These are phyloP conservation scores for Narcine bancroftii DNA, from an alignment of 2,113 vertebrate species.

Conservation along the genomic window DNA sequence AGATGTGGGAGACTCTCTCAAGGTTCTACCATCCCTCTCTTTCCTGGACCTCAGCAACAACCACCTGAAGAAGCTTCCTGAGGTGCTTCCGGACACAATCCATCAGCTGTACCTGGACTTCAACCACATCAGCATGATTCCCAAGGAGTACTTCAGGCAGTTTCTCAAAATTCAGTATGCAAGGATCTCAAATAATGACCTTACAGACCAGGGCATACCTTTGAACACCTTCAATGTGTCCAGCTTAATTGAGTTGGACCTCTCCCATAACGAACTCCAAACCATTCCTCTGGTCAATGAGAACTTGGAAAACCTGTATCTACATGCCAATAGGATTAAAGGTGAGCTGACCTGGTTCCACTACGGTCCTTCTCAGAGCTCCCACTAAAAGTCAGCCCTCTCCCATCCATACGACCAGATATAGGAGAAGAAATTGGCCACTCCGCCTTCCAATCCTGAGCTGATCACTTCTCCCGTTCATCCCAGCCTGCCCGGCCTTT, in stretches of 20 bases:
- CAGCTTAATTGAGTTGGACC: conserved; percentile 84
- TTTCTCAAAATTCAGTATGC: conserved; percentile 77
- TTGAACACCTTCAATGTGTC: conserved; percentile 81
- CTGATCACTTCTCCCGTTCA: no score
- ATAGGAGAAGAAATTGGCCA: no score
- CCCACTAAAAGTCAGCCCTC: not conserved
- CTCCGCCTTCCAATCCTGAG: no score
- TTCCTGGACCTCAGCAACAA: conserved; percentile 81
- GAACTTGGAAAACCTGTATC: conserved; percentile 84
- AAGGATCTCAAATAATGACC: conserved; percentile 77
- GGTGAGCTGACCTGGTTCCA: conserved; percentile 58
- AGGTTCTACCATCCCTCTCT: conserved; percentile 68
- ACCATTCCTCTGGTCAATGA: conserved; percentile 79
- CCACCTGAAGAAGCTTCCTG: conserved; percentile 74
- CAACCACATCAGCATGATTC: conserved; percentile 75
- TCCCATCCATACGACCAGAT: no score
- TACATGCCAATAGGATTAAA: conserved; percentile 88
- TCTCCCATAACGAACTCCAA: conserved; percentile 89
- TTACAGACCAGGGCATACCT: conserved; percentile 78
- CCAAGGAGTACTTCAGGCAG: conserved; percentile 66
- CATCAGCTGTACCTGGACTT: conserved; percentile 89
- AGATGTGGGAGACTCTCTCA: conserved; percentile 69
- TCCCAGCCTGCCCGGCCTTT: no score
- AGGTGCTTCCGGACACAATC: conserved; percentile 67
- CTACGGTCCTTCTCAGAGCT: not conserved